phyloP scores from a whole-genome alignment of 2,797 vertebrate genomes.

The Scyliorhinus canicula region DNA sequence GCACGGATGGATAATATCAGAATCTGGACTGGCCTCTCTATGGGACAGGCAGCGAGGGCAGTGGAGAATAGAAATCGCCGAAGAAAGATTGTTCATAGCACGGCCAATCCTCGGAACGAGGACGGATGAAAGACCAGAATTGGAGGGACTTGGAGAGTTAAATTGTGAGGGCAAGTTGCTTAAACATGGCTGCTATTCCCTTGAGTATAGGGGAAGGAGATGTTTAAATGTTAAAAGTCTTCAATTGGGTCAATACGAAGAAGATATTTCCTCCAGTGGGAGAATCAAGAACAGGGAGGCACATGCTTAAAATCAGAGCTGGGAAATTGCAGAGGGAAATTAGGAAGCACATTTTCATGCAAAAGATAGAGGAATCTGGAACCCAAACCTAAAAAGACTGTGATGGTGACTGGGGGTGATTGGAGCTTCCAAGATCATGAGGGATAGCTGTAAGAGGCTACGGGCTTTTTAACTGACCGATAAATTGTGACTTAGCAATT shows the following conservation, averaged over 20 bases:
- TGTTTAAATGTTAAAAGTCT: neutral
- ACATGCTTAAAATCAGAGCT: neutral
- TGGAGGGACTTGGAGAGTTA: neutral
- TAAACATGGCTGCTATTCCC: neutral
- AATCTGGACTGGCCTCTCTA: too few species aligned
- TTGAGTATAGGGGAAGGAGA: neutral
- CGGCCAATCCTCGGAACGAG: too few species aligned
- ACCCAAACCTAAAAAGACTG: neutral
- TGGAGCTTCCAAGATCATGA: neutral
- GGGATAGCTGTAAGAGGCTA: neutral
- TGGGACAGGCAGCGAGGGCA: too few species aligned
- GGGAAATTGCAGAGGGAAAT: neutral
- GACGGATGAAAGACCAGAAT: neutral
- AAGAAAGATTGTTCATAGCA: too few species aligned
- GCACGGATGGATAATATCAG: too few species aligned
- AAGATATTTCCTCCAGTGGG: too few species aligned
- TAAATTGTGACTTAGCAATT: too few species aligned
- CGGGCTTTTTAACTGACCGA: too few species aligned
- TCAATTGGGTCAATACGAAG: neutral
- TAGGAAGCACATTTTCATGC: neutral
- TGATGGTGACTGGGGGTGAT: neutral
- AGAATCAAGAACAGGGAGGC: neutral
- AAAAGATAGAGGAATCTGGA: neutral
- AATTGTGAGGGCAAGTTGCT: neutral
- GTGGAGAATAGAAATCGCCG: too few species aligned